phyloP scores from a whole-genome alignment of 2,888 invertebrate species.

The Nomada fucata region DNA sequence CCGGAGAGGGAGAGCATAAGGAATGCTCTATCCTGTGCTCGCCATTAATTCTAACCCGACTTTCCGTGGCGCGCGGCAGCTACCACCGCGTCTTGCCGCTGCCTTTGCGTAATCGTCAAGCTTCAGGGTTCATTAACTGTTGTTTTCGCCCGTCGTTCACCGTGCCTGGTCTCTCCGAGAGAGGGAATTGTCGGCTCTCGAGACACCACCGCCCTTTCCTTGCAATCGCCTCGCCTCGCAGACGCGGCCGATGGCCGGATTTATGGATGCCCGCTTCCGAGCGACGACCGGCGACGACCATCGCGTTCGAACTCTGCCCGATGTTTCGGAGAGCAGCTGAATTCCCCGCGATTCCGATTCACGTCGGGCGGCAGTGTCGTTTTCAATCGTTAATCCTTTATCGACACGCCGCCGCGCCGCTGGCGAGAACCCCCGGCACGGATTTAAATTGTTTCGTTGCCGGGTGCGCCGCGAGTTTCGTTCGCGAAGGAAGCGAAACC shows the following conservation, averaged over 20 bases:
- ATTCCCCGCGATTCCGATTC: background rate
- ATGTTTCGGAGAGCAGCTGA: background rate
- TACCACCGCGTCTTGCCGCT: slow-evolving; percentile 34
- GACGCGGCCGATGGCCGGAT: background rate
- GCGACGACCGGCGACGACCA: no score
- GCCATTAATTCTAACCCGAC: slow-evolving; percentile 69
- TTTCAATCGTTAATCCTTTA: no score
- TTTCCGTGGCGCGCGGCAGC: slow-evolving; percentile 51
- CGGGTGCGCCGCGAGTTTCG: no score
- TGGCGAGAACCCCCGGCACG: no score
- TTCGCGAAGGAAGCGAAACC: no score
- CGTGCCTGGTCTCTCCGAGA: background rate
- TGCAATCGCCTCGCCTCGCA: background rate
- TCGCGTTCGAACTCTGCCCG: background rate
- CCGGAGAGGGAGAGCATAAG: slow-evolving; percentile 61
- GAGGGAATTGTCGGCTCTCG: no score
- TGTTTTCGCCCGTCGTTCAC: slow-evolving; percentile 38
- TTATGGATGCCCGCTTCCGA: background rate
- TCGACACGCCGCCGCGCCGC: no score
- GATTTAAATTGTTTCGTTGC: no score
- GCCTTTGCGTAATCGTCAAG: slow-evolving; percentile 66
- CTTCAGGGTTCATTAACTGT: slow-evolving; percentile 65
- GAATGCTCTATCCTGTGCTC: slow-evolving; percentile 62
- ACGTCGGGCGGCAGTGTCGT: background rate
- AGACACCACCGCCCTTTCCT: background rate